Conservation (phyloP, 2,888 invertebrate genomes). For the Oscheius sp. region DNA sequence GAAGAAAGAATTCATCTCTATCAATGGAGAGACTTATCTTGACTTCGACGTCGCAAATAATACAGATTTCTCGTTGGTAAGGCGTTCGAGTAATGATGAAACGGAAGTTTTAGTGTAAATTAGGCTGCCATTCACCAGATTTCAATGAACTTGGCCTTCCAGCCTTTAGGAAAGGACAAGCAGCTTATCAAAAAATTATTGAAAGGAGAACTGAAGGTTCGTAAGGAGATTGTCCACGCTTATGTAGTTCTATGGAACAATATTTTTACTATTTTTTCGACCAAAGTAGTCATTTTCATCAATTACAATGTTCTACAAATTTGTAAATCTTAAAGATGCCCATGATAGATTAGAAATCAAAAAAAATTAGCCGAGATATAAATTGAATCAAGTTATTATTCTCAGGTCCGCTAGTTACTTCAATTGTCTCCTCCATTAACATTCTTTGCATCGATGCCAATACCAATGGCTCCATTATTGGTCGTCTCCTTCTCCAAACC, state of each 20-base stretch:
- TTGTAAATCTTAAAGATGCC: too few relatives aligned
- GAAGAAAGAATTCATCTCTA: conserved; percentile 35
- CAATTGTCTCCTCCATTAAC: conserved; percentile 6
- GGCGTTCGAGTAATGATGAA: neutral
- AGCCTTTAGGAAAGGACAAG: conserved; percentile 47
- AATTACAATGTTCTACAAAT: too few relatives aligned
- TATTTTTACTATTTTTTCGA: neutral
- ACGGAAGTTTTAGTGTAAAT: conserved; percentile 44
- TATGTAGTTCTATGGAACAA: too few relatives aligned
- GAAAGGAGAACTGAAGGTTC: conserved; percentile 35
- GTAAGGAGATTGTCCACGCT: too few relatives aligned
- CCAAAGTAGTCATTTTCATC: too few relatives aligned
- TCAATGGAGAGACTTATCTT: conserved; percentile 36
- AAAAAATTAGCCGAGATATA: too few relatives aligned
- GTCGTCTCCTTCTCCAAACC: conserved; percentile 22
- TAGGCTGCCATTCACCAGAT: conserved; percentile 50
- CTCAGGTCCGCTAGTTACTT: conserved; percentile 13
- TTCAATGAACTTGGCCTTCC: conserved; percentile 49
- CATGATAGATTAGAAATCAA: too few relatives aligned
- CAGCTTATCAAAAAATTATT: conserved; percentile 40
- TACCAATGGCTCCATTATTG: conserved; percentile 5
- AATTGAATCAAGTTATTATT: too few relatives aligned
- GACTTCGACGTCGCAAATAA: conserved; percentile 47
- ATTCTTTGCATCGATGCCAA: conserved; percentile 24
- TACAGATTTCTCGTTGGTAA: conserved; percentile 51